These are phyloP conservation scores for Sisyra terminalis DNA, from an alignment of 2,888 invertebrate species.

Conservation along the genomic window DNA sequence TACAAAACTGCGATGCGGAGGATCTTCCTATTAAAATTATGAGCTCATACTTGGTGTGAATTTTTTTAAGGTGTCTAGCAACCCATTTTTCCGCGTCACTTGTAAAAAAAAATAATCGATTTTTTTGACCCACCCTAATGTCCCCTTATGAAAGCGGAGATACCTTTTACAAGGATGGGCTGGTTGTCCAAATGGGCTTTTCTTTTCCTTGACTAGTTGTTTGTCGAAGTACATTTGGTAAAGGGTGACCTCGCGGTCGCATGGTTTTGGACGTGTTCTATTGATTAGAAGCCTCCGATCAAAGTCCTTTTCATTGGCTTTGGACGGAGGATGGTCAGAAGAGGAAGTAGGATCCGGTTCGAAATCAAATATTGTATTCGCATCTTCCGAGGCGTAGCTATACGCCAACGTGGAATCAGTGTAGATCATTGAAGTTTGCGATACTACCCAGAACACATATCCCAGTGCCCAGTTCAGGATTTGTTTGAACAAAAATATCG, in stretches of 20 bases:
- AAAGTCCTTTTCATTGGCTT: conserved; percentile 33
- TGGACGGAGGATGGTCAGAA: conserved; percentile 26
- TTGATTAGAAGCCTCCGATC: conserved; percentile 51
- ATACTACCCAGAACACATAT: conserved; percentile 15
- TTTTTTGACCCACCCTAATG: no score
- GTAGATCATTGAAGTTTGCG: conserved; percentile 15
- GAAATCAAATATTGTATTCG: background rate
- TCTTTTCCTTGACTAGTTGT: conserved; percentile 25
- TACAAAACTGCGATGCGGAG: no score
- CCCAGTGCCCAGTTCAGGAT: conserved; percentile 22
- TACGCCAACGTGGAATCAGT: conserved; percentile 12
- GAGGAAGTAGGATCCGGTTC: conserved; percentile 3
- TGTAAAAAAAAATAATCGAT: no score
- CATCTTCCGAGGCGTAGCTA: conserved; percentile 13
- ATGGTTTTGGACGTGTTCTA: conserved; percentile 67
- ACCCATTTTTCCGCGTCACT: no score
- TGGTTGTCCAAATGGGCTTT: conserved; percentile 31
- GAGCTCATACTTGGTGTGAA: no score
- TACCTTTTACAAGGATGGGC: conserved; percentile 26
- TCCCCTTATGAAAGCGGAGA: background rate
- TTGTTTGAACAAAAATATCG: conserved; percentile 21
- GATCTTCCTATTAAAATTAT: no score
- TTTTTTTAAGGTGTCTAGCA: no score
- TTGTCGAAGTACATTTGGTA: conserved; percentile 13
- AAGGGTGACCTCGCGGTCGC: conserved; percentile 49